Percentiles rank a stretch among this genome's conserved stretches.
These are phyloP conservation scores for Apus apus DNA, from an alignment of 2,113 vertebrate genomes.

Conservation along the genomic window DNA sequence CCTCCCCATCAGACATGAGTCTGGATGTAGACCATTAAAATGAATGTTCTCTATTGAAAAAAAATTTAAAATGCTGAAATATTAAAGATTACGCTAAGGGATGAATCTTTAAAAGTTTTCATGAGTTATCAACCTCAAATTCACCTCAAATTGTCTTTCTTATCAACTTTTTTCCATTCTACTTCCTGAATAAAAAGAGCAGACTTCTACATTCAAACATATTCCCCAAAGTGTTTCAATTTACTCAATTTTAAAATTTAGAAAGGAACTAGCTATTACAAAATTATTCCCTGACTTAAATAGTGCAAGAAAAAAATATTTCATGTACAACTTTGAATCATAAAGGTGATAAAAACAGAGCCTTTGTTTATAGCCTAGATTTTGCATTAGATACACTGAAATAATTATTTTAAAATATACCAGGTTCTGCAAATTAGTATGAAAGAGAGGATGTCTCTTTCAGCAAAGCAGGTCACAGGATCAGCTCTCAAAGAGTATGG, in stretches of 20 bases:
- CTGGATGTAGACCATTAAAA: background rate
- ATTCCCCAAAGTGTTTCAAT: background rate
- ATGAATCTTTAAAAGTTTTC: background rate
- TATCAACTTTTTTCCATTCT: background rate
- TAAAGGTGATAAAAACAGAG: background rate
- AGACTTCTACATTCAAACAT: background rate
- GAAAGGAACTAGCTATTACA: background rate
- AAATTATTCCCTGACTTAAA: background rate
- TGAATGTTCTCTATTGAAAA: background rate
- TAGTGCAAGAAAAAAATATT: background rate
- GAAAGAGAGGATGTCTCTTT: background rate
- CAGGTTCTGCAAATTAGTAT: background rate
- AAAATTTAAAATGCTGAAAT: background rate
- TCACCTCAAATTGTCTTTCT: background rate
- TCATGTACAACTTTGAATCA: background rate
- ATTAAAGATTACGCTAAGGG: background rate
- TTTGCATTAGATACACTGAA: background rate
- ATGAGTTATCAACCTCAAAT: background rate
- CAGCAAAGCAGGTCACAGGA: background rate
- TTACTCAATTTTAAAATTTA: background rate
- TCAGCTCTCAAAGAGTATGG: background rate
- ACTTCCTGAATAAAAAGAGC: background rate
- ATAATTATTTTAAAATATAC: background rate
- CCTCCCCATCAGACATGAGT: background rate
- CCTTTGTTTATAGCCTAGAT: background rate